Evolutionary conservation across 2,888 invertebrate genomes (phyloP).

Genomic region (Apeira syringaria): DNA sequence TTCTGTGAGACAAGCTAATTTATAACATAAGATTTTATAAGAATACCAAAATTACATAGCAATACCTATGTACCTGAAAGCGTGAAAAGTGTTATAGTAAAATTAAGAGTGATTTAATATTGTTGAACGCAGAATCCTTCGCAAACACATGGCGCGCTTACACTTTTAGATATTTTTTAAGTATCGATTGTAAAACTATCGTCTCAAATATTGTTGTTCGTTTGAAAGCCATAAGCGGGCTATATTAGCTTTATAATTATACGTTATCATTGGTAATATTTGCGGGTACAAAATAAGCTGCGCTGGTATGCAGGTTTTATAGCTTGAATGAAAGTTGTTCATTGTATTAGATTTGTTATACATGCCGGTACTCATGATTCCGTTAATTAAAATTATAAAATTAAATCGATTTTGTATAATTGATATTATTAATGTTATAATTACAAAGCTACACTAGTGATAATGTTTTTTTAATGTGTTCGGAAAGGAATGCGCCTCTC

Average conservation of each 20-base stretch:
- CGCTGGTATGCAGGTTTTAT: slow-evolving; percentile 45
- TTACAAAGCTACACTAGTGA: slow-evolving; percentile 56
- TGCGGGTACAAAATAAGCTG: slow-evolving; percentile 57
- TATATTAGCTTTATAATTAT: slow-evolving; percentile 64
- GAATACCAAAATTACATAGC: slow-evolving; percentile 15
- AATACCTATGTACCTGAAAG: slow-evolving; percentile 20
- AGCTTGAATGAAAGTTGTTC: slow-evolving; percentile 50
- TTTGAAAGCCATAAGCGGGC: slow-evolving; percentile 58
- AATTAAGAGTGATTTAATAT: slow-evolving; percentile 4
- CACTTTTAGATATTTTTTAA: slow-evolving; percentile 48
- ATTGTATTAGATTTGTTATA: slow-evolving; percentile 31
- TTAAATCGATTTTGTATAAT: slow-evolving; percentile 49
- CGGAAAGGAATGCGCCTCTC: slow-evolving; percentile 53
- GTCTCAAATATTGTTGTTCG: slow-evolving; percentile 61
- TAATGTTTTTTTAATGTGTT: slow-evolving; percentile 54
- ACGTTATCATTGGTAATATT: slow-evolving; percentile 69
- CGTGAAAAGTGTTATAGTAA: slow-evolving; percentile 11
- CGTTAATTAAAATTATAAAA: slow-evolving; percentile 42
- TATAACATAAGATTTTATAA: slow-evolving; percentile 6
- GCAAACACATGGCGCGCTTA: slow-evolving; percentile 48
- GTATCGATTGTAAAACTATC: slow-evolving; percentile 51
- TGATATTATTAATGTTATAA: slow-evolving; percentile 64
- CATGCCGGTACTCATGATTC: slow-evolving; percentile 43
- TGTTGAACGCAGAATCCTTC: slow-evolving; percentile 33
- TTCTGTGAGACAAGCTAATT: slow-evolving; percentile 14